Base-by-base conservation (phyloP, 2,888 invertebrate genomes). In the Malachius bipustulatus region DNA sequence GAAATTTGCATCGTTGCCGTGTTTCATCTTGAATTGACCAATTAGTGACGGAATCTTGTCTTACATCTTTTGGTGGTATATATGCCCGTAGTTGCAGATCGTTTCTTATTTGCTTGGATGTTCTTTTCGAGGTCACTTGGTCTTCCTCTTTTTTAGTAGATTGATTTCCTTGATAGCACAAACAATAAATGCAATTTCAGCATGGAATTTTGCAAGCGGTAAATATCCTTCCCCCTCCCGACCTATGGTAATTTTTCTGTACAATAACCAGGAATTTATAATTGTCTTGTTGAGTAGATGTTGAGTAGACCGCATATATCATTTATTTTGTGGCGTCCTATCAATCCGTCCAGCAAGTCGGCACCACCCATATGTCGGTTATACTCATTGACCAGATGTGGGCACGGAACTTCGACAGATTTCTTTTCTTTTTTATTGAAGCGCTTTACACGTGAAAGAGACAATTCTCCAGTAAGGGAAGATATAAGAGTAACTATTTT, bases 401-500 rank as follows among this genome's bases (percentile, higher is more conserved):
- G 47, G 26, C 49, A 47, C 26, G 46, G 38, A 13, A 50, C 37
- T 16, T 47, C 42, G 13, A 47, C 39, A 16, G 37, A 42, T 14
- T 40, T 32, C 41, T 45, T 47, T 19, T 34, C 12, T 30, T 37
- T 39, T 29, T 37, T 41, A 32, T 46, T 34, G 12, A 10, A 40
- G 6, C 35, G 16, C 30, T 38, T 27, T 4, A 41, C 38, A 26
- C 11, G 11, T 14, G 16, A 11, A 12, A 30, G 40, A 16, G 41
- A 36, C 24, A 54, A 47, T 44, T 47, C 50, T 35, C 55, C 55
- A 41, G 54, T 53, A 37, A 52, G 56, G 26, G 56, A 52, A 36
- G 57, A 56, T 41, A 52, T 44, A 38, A 56, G 44, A 35, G 43
- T 48, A 33, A 57, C 55, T 38, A 46, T 50, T 41, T 56, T 57